Evolutionary conservation across 2,113 vertebrate species (phyloP).

Genomic region (Heterotilapia buettikoferi): DNA sequence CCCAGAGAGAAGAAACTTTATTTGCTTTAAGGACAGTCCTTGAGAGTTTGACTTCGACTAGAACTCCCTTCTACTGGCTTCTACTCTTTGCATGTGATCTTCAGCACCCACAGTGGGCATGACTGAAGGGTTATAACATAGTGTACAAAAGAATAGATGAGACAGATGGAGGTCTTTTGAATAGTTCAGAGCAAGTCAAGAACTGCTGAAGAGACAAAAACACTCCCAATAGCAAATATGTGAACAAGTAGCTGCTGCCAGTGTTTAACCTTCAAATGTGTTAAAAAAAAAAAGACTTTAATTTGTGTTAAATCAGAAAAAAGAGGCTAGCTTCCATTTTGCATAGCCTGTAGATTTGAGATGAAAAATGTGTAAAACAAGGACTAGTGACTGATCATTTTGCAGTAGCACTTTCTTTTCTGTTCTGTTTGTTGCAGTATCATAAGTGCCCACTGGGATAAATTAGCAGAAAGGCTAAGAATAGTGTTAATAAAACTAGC

Average conservation of each 20-base stretch:
- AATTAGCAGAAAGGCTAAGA: neutral
- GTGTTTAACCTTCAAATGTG: neutral
- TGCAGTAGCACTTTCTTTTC: neutral
- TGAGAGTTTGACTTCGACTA: conserved; percentile 40
- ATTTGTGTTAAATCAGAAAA: neutral
- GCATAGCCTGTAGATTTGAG: neutral
- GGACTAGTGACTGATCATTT: rapidly evolving
- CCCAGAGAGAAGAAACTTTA: conserved; percentile 39
- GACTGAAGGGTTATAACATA: neutral
- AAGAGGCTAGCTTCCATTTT: rapidly evolving
- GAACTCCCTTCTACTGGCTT: neutral
- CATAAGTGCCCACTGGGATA: neutral
- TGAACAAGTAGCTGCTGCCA: neutral
- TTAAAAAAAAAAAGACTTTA: neutral
- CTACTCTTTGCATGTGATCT: neutral
- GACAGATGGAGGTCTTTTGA: neutral
- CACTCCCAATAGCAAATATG: neutral
- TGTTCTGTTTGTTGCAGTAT: rapidly evolving
- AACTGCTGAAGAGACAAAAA: neutral
- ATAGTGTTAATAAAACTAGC: neutral
- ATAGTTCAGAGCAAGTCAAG: neutral
- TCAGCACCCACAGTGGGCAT: neutral
- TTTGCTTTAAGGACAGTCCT: conserved; percentile 58
- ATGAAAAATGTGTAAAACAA: neutral
- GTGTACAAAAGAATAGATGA: neutral